phyloP scores from a whole-genome alignment of 2,113 vertebrate species.

The cat (Felis catus) region F.catus_Fca126_mat1.0 CM031421.1:76676001-76676500 shows the following conservation, averaged over 20 bases:
- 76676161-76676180: too few relatives aligned
- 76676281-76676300: background rate
- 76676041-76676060: too few relatives aligned
- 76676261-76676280: background rate
- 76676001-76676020: too few relatives aligned
- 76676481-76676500: background rate
- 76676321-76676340: conserved; percentile 42
- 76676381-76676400: conserved; percentile 45
- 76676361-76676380: background rate
- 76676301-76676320: background rate
- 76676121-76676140: too few relatives aligned
- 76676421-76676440: background rate
- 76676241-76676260: background rate
- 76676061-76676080: too few relatives aligned
- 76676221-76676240: background rate
- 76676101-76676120: too few relatives aligned
- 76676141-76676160: too few relatives aligned
- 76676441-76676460: background rate
- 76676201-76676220: background rate
- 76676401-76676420: conserved; percentile 4
- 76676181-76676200: too few relatives aligned
- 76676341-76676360: conserved; percentile 6
- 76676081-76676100: too few relatives aligned
- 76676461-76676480: background rate
- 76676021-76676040: too few relatives aligned